Evolutionary conservation across 2,113 vertebrate species (phyloP).

Genomic region (Pseudopipra pipra): DNA sequence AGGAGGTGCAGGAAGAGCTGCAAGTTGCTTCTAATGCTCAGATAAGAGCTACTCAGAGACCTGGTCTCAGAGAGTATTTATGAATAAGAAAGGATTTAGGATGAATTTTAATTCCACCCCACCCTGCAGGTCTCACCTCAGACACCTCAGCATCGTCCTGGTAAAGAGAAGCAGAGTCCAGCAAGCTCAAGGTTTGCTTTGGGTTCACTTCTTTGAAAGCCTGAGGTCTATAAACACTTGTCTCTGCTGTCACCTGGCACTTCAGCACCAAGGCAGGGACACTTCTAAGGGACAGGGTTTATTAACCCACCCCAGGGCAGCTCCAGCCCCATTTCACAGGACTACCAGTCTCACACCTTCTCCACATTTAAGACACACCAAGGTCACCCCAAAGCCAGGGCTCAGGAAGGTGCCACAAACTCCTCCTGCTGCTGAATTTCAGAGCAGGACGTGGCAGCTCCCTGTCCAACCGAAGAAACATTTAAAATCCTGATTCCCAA

Average conservation of each 20-base stretch:
- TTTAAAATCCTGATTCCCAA: not conserved
- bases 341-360: not conserved
- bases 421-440: not conserved
- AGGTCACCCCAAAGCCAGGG: not conserved
- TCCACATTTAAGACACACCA: not conserved
- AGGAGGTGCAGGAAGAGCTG: not conserved
- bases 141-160: rapidly evolving
- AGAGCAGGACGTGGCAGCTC: not conserved
- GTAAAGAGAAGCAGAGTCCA: not conserved
- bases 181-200: rapidly evolving
- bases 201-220: not conserved
- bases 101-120: not conserved
- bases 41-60: not conserved
- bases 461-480: not conserved
- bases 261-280: not conserved
- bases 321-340: not conserved
- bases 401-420: not conserved
- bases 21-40: not conserved
- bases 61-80: not conserved
- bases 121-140: rapidly evolving
- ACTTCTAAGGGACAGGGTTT: not conserved
- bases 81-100: not conserved
- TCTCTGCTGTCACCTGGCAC: rapidly evolving
- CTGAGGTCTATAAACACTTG: not conserved
- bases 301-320: not conserved